Evolutionary conservation across 1,140 invertebrate species (phyloP), one percentile per base, ranked within the genome.

Genomic region (Apis cerana): DNA sequence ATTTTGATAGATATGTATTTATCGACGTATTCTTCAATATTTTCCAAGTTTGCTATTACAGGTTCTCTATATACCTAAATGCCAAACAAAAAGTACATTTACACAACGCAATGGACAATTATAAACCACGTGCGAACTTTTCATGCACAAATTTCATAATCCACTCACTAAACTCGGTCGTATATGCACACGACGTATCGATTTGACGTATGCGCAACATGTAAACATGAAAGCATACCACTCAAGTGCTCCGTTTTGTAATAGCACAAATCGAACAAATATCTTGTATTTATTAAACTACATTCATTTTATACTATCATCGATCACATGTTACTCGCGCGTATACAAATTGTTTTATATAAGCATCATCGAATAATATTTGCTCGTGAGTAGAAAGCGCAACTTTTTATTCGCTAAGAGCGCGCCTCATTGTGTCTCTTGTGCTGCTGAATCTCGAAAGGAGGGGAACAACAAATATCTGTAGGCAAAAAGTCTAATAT

Each of bases 221-320:
- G 75, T 82, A 82, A 82, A 82, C 80, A 82, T 21, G 56, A 62
- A 52, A 70, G 75, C 75, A 78, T 75, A 59, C 56, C 74, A 59
- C 58, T 68, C 75, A 59, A 82, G 13, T 7, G 23, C 21, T 77
- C 69, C 9, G 33, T 27, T n/a, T 15, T 15, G 19, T 15, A 15
- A 54, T 23, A 61, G 8, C 52, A 21, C 23, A 17, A 27, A 76
- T 77, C 56, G 58, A 81, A 58, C 62, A 27, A 67, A 48, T 33
- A 15, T 48, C 52, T 1, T 62, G 23, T 50, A 59, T 64, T 11
- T 21, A 27, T 82, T 59, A 50, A 56, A 82, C 43, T 13, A 10
- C 17, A 19, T n/a, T 19, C 17, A 21, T 13, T 65, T 56, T 58
- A 69, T 27, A 59, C n/a, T 1, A 59, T 50, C n/a, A n/a, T 11